Evolutionary conservation across 2,888 invertebrate species (phyloP).

Genomic region (Suillia variegata): DNA sequence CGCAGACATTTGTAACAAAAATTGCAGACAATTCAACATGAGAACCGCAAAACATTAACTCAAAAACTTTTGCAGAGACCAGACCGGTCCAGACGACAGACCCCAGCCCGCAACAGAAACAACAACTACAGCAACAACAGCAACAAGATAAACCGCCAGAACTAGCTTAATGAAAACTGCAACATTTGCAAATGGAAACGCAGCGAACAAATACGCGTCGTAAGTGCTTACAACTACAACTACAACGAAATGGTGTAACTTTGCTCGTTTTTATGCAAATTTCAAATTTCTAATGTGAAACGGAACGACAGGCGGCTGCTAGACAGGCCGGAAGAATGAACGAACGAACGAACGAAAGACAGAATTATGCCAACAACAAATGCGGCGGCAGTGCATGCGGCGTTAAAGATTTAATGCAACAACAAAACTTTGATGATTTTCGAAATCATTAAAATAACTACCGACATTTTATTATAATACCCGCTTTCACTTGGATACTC

Average conservation of each 20-base stretch:
- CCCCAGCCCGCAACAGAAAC: background rate
- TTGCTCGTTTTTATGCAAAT: slow-evolving; percentile 26
- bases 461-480: no score
- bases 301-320: no score
- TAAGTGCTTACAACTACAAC: no score
- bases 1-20: slow-evolving; percentile 7
- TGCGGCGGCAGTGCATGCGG: no score
- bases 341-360: no score
- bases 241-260: slow-evolving; percentile 24
- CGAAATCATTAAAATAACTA: no score
- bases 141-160: slow-evolving; percentile 3
- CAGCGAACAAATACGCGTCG: background rate
- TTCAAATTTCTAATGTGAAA: background rate
- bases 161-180: slow-evolving; percentile 7
- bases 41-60: slow-evolving; percentile 23
- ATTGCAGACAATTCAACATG: slow-evolving; percentile 17
- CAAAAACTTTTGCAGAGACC: slow-evolving; percentile 13
- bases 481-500: no score
- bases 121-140: slow-evolving; percentile 3
- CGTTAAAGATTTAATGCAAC: no score
- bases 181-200: background rate
- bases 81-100: background rate
- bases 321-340: no score
- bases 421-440: no score
- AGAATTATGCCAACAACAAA: no score